phyloP scores from a whole-genome alignment of 2,113 vertebrate genomes.

The Hippocampus barbouri region DNA sequence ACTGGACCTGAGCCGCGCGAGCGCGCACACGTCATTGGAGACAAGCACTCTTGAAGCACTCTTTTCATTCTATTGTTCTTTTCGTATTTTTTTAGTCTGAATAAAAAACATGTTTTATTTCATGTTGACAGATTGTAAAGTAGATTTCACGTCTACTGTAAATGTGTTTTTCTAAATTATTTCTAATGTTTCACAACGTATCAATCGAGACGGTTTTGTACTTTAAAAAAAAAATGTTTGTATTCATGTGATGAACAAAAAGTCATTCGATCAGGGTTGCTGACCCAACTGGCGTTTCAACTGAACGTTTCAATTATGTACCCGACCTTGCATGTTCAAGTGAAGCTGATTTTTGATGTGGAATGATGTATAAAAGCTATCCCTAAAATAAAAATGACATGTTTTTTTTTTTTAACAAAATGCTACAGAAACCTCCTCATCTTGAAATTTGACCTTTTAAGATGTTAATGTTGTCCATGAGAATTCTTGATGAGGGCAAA shows the following conservation, averaged over 20 bases:
- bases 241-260: not conserved
- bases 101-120: not conserved
- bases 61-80: no score
- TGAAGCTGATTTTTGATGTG: not conserved
- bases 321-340: no score
- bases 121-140: not conserved
- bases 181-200: not conserved
- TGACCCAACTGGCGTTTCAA: no score
- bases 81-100: no score
- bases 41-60: not conserved
- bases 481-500: no score
- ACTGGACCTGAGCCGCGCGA: slow-evolving; percentile 76
- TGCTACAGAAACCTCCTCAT: no score
- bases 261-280: no score
- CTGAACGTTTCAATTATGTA: not conserved
- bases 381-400: not conserved
- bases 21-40: not conserved
- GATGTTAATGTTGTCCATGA: no score
- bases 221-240: not conserved
- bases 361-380: not conserved
- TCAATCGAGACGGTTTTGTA: not conserved
- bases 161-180: not conserved
- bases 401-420: no score
- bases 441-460: no score
- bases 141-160: not conserved